Conservation (phyloP, 1,140 invertebrate species). For the Aphelinus atriplicis region DNA sequence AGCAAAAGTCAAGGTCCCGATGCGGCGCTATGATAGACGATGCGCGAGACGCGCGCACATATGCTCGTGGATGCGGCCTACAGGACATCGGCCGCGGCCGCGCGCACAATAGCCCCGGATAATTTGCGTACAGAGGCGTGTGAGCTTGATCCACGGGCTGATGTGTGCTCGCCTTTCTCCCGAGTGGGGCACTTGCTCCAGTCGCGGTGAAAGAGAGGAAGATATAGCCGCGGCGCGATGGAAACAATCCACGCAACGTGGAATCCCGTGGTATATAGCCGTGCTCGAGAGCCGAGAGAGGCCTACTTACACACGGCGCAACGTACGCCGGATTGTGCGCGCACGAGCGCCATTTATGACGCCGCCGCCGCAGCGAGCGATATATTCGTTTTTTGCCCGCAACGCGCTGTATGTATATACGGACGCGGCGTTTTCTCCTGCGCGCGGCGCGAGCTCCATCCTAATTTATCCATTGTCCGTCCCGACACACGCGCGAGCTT, state of each 20-base stretch:
- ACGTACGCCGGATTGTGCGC: too few relatives aligned
- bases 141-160: neutral
- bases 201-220: too few relatives aligned
- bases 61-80: too few relatives aligned
- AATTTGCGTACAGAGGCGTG: neutral
- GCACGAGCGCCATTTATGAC: conserved; percentile 22
- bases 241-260: conserved; percentile 14
- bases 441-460: neutral
- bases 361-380: too few relatives aligned
- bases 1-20: too few relatives aligned
- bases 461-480: too few relatives aligned
- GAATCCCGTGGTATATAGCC: conserved; percentile 1
- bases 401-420: neutral
- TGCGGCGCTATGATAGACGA: too few relatives aligned
- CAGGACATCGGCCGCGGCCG: too few relatives aligned
- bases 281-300: neutral
- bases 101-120: neutral
- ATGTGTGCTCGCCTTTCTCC: conserved; percentile 20
- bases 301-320: conserved; percentile 21
- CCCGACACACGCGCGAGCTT: neutral
- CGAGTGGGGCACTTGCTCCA: neutral
- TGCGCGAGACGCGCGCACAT: too few relatives aligned
- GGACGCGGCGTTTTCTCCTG: neutral
- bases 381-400: conserved; percentile 9
- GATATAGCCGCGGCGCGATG: neutral